Conservation (phyloP, 2,888 invertebrate species). For the Melanchra persicariae region DNA sequence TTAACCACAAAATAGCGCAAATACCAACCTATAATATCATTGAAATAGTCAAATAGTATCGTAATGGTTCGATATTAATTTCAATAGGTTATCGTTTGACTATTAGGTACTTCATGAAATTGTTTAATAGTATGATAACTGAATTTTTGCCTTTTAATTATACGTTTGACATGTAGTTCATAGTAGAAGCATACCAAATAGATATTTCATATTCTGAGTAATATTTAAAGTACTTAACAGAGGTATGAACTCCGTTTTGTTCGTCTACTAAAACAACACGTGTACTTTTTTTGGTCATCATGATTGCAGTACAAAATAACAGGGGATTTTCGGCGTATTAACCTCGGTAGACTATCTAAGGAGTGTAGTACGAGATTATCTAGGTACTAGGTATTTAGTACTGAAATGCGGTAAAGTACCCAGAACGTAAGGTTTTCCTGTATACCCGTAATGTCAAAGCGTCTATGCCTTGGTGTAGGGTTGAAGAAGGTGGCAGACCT, state of each 20-base stretch:
- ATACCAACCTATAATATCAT: slow-evolving; percentile 31
- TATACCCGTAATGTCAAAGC: too few relatives aligned
- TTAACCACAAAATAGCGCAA: slow-evolving; percentile 11
- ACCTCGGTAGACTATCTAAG: not conserved
- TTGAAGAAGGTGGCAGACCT: not conserved
- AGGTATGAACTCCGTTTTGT: not conserved
- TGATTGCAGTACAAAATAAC: not conserved
- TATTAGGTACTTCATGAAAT: slow-evolving; percentile 61
- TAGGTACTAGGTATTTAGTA: too few relatives aligned
- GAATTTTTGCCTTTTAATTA: slow-evolving; percentile 32
- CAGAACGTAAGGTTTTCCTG: too few relatives aligned
- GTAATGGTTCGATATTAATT: slow-evolving; percentile 59
- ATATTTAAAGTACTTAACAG: not conserved
- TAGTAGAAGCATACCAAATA: slow-evolving; percentile 11
- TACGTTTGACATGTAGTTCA: slow-evolving; percentile 17
- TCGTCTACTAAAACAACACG: slow-evolving; percentile 13
- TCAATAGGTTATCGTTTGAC: slow-evolving; percentile 64
- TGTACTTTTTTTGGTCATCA: not conserved
- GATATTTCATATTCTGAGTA: not conserved
- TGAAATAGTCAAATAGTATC: slow-evolving; percentile 48
- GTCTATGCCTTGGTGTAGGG: not conserved
- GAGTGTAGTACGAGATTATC: too few relatives aligned
- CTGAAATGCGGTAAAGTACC: too few relatives aligned
- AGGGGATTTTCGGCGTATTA: not conserved
- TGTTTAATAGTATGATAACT: slow-evolving; percentile 56